Conservation (phyloP, 2,888 invertebrate species). For the Magallana nippona region DNA sequence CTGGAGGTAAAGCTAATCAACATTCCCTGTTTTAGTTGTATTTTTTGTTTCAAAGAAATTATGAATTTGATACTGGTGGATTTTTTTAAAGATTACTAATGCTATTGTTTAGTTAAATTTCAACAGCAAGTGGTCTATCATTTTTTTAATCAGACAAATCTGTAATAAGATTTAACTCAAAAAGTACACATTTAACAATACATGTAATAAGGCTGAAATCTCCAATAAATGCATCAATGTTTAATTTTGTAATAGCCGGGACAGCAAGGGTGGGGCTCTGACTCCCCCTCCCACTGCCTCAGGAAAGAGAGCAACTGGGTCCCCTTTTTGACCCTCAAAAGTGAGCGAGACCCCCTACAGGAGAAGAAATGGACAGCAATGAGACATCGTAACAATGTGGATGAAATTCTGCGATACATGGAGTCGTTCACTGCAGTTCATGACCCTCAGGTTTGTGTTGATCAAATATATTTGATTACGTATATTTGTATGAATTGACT, state of each 20-base stretch:
- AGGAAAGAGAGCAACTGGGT: constrained; percentile 78
- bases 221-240: not conserved
- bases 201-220: too few species aligned
- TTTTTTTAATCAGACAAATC: too few species aligned
- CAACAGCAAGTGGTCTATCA: too few species aligned
- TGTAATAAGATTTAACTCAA: too few species aligned
- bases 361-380: constrained; percentile 76
- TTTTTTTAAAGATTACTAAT: too few species aligned
- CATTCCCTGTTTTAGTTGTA: too few species aligned
- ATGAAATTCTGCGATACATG: constrained; percentile 75
- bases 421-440: constrained; percentile 74
- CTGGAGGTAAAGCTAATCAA: constrained; percentile 68
- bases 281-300: constrained; percentile 72
- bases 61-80: too few species aligned
- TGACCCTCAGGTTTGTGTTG: constrained; percentile 73
- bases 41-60: too few species aligned
- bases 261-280: constrained; percentile 76
- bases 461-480: too few species aligned
- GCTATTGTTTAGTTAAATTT: too few species aligned
- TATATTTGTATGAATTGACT: too few species aligned
- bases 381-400: constrained; percentile 71
- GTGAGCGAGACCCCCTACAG: constrained; percentile 72
- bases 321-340: constrained; percentile 71
- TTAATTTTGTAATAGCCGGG: constrained; percentile 55
- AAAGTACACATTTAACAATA: too few species aligned